These are phyloP conservation scores for Pangasius macronema DNA, from an alignment of 2,797 vertebrate species.

Conservation along the genomic window DNA sequence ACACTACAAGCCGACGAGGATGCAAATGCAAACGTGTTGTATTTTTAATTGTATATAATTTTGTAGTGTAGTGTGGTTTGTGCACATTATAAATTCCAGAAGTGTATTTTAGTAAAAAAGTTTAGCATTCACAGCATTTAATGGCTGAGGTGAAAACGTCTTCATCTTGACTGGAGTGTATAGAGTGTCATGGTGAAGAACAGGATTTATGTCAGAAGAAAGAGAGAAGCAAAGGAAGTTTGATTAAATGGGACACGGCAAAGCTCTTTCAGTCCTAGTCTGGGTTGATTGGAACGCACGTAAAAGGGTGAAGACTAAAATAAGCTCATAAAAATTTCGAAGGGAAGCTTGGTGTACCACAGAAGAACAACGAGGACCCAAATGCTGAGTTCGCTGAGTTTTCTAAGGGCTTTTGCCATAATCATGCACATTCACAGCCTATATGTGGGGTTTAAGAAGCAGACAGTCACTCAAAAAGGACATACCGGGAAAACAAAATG, in stretches of 20 bases:
- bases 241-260: constrained; percentile 21
- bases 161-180: constrained; percentile 22
- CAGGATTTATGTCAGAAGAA: not conserved
- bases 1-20: not conserved
- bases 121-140: not conserved
- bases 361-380: not conserved
- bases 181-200: not conserved
- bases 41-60: not conserved
- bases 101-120: not conserved
- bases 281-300: not conserved
- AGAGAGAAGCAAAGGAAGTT: not conserved
- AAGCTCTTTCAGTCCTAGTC: not conserved
- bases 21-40: not conserved
- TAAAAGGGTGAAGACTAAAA: not conserved
- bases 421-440: not conserved
- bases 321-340: not conserved
- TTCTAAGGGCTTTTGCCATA: not conserved
- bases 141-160: constrained; percentile 15
- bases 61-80: not conserved
- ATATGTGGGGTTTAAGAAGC: not conserved
- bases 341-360: not conserved
- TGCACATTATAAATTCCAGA: not conserved
- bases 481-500: not conserved
- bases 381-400: not conserved
- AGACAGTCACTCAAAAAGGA: not conserved